phyloP scores from a whole-genome alignment of 2,888 invertebrate genomes.

The Acanthosepion lycidas region DNA sequence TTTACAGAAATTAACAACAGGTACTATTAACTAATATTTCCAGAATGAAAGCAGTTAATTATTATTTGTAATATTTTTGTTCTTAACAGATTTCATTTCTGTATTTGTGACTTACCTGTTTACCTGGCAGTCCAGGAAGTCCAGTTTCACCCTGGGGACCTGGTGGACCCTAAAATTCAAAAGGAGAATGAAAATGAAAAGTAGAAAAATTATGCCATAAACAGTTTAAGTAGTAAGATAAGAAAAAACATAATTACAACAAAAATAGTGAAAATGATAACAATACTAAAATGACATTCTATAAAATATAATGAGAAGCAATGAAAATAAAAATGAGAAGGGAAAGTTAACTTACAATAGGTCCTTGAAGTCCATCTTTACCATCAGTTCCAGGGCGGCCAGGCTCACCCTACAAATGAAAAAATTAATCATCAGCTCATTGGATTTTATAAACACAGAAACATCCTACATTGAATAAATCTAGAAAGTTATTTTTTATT shows the following conservation, averaged over 20 bases:
- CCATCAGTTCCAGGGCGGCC: constrained; percentile 58
- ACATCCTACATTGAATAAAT: no score
- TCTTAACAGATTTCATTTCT: background rate
- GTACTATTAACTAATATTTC: no score
- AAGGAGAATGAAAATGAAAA: constrained; percentile 38
- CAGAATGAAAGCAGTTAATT: background rate
- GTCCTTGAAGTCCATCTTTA: constrained; percentile 61
- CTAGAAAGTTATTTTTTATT: no score
- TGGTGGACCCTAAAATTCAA: constrained; percentile 61
- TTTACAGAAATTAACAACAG: no score
- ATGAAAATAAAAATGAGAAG: background rate
- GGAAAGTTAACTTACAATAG: constrained; percentile 57
- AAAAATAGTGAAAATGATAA: background rate
- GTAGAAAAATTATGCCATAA: background rate
- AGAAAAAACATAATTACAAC: no score
- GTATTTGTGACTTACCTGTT: constrained; percentile 78
- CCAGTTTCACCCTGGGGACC: constrained; percentile 77
- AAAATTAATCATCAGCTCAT: background rate
- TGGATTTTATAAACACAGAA: background rate
- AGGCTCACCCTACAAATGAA: constrained; percentile 57
- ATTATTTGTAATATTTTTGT: background rate
- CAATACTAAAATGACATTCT: background rate
- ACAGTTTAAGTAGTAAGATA: background rate
- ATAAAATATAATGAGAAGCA: background rate
- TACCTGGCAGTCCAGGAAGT: constrained; percentile 85